Evolutionary conservation across 2,113 vertebrate species (phyloP).

Genomic region (Cryptomyrus ogoouensis): DNA sequence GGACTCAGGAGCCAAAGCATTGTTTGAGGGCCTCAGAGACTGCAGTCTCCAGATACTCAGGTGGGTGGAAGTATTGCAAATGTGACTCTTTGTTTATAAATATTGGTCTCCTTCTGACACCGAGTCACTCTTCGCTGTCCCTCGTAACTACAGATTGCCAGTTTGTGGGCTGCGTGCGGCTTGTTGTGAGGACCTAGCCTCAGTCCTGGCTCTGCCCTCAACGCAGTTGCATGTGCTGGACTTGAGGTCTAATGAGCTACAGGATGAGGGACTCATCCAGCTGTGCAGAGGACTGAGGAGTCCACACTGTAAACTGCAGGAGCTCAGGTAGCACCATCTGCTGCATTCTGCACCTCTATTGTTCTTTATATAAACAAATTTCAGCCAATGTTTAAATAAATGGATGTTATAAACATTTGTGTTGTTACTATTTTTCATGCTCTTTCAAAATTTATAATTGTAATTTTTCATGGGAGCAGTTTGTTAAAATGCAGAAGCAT

Average conservation of each 20-base stretch:
- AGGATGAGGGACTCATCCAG: conserved; percentile 44
- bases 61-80: conserved; percentile 33
- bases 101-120: neutral
- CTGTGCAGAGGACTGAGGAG: conserved; percentile 45
- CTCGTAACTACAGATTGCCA: conserved; percentile 23
- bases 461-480: neutral
- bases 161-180: conserved; percentile 37
- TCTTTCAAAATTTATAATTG: neutral
- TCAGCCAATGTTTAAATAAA: neutral
- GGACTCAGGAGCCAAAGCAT: conserved; percentile 37
- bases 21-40: conserved; percentile 42
- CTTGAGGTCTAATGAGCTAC: conserved; percentile 39
- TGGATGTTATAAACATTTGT: neutral
- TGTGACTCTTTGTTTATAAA: neutral
- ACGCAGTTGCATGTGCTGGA: conserved; percentile 44
- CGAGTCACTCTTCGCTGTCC: neutral
- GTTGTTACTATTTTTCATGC: neutral
- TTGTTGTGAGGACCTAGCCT: conserved; percentile 41
- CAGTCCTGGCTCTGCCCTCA: conserved; percentile 36
- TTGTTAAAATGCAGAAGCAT: neutral
- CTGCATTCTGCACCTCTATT: neutral
- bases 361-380: neutral
- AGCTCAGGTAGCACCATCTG: conserved; percentile 35
- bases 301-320: conserved; percentile 47
- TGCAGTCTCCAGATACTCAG: conserved; percentile 41